phyloP scores from a whole-genome alignment of 2,797 vertebrate species.

The Argya squamiceps region DNA sequence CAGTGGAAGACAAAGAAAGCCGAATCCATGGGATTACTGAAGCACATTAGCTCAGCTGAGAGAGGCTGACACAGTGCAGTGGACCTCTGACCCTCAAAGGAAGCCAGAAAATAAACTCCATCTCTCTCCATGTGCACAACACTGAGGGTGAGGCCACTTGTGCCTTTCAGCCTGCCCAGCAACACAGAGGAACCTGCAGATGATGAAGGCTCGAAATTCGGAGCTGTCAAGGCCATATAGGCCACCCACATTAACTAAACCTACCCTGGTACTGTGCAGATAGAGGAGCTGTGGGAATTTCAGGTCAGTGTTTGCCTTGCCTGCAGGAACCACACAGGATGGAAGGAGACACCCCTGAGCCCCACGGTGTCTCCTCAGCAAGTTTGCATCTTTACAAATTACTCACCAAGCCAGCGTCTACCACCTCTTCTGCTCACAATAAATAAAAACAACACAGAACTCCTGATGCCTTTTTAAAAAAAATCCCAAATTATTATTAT shows the following conservation, averaged over 20 bases:
- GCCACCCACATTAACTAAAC: not conserved
- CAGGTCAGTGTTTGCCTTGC: not conserved
- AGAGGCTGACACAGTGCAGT: not conserved
- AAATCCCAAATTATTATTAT: not conserved
- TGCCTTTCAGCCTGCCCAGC: not conserved
- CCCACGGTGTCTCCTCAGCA: rapidly evolving
- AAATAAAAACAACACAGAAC: not conserved
- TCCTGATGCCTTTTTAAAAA: not conserved
- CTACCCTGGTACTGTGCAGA: not conserved
- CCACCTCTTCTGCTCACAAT: not conserved
- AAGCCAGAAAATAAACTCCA: not conserved
- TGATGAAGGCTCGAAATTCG: not conserved
- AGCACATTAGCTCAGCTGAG: not conserved
- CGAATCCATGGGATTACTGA: not conserved
- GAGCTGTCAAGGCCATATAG: not conserved
- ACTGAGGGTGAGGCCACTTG: not conserved
- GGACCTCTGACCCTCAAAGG: not conserved
- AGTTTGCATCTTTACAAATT: not conserved
- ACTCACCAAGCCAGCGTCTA: not conserved
- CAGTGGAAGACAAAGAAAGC: not conserved
- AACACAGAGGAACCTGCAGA: not conserved
- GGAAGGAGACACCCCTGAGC: not conserved
- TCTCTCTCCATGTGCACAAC: not conserved
- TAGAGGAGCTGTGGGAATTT: not conserved
- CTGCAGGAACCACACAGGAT: not conserved